Percentiles rank a stretch among this genome's conserved stretches.
Conservation (phyloP, 2,888 invertebrate species). For the Thymelicus acteon region DNA sequence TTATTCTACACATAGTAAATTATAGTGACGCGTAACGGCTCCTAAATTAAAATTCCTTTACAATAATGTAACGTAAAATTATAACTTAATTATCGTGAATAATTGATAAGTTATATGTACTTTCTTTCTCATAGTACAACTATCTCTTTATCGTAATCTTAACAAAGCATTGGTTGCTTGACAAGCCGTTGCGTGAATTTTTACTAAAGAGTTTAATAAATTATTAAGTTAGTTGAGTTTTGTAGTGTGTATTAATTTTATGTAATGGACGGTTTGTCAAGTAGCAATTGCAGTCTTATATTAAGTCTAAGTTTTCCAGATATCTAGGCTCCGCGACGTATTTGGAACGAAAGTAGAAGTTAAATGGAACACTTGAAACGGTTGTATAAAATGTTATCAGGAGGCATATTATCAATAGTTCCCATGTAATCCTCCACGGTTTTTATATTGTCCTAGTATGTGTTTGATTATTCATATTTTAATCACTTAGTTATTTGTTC, state of each 20-base stretch:
- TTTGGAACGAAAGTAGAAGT: conserved; percentile 28
- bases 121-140: conserved; percentile 47
- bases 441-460: conserved; percentile 59
- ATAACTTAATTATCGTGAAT: conserved; percentile 31
- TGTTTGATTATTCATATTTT: conserved; percentile 81
- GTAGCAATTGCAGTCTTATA: conserved; percentile 42
- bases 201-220: conserved; percentile 37
- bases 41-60: conserved; percentile 52
- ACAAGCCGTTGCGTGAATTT: conserved; percentile 38
- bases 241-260: conserved; percentile 38
- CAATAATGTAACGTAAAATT: conserved; percentile 35
- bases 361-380: conserved; percentile 56
- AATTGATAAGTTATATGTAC: conserved; percentile 38
- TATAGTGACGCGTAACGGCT: conserved; percentile 68
- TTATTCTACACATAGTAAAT: conserved; percentile 75
- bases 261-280: conserved; percentile 46
- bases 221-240: conserved; percentile 37
- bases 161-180: conserved; percentile 34
- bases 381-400: conserved; percentile 64
- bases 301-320: conserved; percentile 35
- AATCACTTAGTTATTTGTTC: conserved; percentile 78
- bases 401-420: conserved; percentile 53
- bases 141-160: conserved; percentile 29
- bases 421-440: conserved; percentile 53
- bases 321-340: conserved; percentile 29